Evolutionary conservation across 2,797 vertebrate genomes (phyloP).

Genomic region (Gymnothorax javanicus): DNA sequence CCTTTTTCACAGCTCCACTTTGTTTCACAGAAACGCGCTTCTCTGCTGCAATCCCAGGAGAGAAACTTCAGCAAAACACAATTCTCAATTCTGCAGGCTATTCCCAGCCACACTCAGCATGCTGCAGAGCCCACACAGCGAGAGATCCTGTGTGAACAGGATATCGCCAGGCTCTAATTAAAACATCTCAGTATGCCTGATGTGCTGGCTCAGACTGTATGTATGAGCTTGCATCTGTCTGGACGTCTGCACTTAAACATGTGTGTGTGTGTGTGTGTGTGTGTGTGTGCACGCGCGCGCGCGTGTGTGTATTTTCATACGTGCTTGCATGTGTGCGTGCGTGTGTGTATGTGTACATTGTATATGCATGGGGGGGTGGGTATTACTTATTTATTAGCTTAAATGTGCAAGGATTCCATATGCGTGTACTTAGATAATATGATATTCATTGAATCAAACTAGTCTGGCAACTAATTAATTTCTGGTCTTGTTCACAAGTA

Average conservation of each 20-base stretch:
- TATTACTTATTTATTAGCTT: too few relatives aligned
- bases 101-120: slow-evolving; percentile 40
- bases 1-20: neutral
- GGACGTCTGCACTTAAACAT: neutral
- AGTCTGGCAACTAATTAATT: too few relatives aligned
- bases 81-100: slow-evolving; percentile 63
- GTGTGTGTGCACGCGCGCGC: slow-evolving; percentile 4
- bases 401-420: too few relatives aligned
- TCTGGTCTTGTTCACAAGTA: too few relatives aligned
- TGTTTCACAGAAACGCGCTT: slow-evolving; percentile 27
- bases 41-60: slow-evolving; percentile 60
- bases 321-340: too few relatives aligned
- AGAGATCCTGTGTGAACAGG: neutral
- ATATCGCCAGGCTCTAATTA: neutral
- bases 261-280: neutral
- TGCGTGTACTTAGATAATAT: too few relatives aligned
- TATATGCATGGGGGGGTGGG: too few relatives aligned
- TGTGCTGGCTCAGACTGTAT: neutral
- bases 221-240: neutral
- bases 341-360: neutral
- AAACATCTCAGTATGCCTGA: neutral
- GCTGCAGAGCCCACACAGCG: neutral
- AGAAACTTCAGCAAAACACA: slow-evolving; percentile 68
- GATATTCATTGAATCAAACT: too few relatives aligned
- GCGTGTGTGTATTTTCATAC: slow-evolving; percentile 19